A percentile compares a stretch with the other conserved stretches of the same genome.
Evolutionary conservation across 2,797 vertebrate genomes (phyloP).

Genomic region (Esox lucius): DNA sequence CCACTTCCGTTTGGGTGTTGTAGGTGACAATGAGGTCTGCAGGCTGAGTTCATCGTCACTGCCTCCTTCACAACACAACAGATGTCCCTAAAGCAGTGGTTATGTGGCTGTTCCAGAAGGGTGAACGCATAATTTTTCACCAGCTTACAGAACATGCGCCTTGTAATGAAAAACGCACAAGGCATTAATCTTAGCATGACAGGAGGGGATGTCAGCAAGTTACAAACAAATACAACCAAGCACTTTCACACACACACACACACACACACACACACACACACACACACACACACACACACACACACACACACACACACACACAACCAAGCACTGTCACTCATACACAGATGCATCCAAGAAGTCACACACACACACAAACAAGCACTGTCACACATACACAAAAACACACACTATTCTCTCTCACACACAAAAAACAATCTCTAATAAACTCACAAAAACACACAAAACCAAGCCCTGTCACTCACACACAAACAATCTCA

Average conservation of each 20-base stretch:
- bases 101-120: slow-evolving; percentile 14
- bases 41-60: slow-evolving; percentile 14
- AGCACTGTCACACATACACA: too few species aligned
- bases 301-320: not conserved
- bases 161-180: not conserved
- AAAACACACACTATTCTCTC: not conserved
- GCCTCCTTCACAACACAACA: slow-evolving; percentile 37
- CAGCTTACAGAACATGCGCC: not conserved
- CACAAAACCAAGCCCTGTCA: too few species aligned
- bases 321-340: not conserved
- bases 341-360: too few species aligned
- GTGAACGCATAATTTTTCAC: slow-evolving; percentile 18
- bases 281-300: slow-evolving; percentile 5
- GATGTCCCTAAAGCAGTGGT: slow-evolving; percentile 39
- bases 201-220: not conserved
- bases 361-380: too few species aligned
- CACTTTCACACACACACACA: too few species aligned
- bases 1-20: slow-evolving; percentile 38
- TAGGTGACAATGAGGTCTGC: slow-evolving; percentile 19
- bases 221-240: not conserved
- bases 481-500: not conserved
- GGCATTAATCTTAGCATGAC: not conserved
- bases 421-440: not conserved
- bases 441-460: not conserved
- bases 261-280: too few species aligned